Conservation (phyloP, 64 coral and sea anemone genomes). For the Platygyra sinensis region DNA sequence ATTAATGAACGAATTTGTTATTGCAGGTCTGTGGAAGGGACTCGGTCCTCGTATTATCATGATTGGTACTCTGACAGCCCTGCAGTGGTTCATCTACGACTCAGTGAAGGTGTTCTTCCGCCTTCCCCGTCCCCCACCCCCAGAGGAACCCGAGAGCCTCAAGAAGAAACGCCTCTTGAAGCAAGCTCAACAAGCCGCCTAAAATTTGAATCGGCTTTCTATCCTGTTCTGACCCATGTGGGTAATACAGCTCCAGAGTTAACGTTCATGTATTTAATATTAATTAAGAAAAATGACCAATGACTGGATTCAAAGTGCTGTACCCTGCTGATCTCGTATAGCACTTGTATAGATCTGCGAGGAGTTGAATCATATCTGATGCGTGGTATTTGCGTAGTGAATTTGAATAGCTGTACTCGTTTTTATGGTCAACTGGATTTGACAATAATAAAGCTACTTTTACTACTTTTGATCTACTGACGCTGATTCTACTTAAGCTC, state of each 20-base stretch:
- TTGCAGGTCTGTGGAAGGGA: slow-evolving; percentile 94
- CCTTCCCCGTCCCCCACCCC: slow-evolving; percentile 97
- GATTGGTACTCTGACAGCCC: slow-evolving; percentile 97
- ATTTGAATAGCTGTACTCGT: slow-evolving; percentile 9
- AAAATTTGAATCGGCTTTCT: not conserved
- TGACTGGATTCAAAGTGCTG: not conserved
- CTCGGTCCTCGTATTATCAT: slow-evolving; percentile 98
- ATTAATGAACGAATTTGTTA: not conserved
- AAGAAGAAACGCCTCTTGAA: slow-evolving; percentile 70
- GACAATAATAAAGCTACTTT: slow-evolving; percentile 48
- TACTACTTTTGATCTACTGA: not conserved
- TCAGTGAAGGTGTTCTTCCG: slow-evolving; percentile 98
- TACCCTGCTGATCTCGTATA: not conserved
- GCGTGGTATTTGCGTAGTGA: slow-evolving; percentile 1
- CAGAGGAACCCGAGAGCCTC: slow-evolving; percentile 93
- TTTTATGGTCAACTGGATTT: slow-evolving; percentile 43
- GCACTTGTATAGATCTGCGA: not conserved
- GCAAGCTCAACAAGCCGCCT: slow-evolving; percentile 64
- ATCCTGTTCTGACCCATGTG: not conserved
- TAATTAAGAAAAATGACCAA: not conserved
- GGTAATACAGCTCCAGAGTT: not conserved
- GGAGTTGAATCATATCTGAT: not conserved
- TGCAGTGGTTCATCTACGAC: slow-evolving; percentile 99
- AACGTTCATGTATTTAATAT: slow-evolving; percentile 29
- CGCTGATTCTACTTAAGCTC: not conserved